These are phyloP conservation scores for Antheraea assamensis DNA, from an alignment of 2,888 invertebrate genomes.

Conservation along the genomic window DNA sequence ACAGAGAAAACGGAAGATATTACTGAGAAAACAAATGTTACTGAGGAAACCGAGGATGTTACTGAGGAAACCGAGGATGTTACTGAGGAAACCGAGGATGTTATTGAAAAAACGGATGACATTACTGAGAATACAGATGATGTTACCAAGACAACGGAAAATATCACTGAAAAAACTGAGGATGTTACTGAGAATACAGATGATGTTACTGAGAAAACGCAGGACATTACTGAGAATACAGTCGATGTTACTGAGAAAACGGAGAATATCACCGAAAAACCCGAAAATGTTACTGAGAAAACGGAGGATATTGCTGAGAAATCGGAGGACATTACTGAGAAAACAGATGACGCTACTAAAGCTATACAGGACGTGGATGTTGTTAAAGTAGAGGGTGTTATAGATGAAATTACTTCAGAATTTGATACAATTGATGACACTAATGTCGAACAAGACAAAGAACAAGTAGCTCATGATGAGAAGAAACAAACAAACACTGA, in stretches of 20 bases:
- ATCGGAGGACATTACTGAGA: conserved; percentile 5
- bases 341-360: neutral
- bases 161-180: conserved; percentile 19
- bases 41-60: neutral
- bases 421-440: neutral
- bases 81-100: conserved; percentile 16
- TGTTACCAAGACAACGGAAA: conserved; percentile 19
- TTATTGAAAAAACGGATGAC: conserved; percentile 7
- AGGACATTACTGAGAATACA: neutral
- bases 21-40: neutral
- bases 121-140: conserved; percentile 20
- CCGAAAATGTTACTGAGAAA: conserved; percentile 17
- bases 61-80: neutral
- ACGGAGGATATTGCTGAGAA: neutral
- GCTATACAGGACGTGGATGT: neutral
- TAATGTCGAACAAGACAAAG: neutral
- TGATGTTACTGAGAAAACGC: conserved; percentile 11
- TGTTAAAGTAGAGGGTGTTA: neutral
- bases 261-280: conserved; percentile 7
- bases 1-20: conserved; percentile 15
- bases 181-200: neutral
- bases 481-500: neutral
- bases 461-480: neutral
- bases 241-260: conserved; percentile 1
- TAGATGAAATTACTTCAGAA: neutral